A percentile compares a stretch with the other conserved stretches of the same genome.
Conservation (phyloP, 2,888 invertebrate species). For the Balanococcus diminutus region DNA sequence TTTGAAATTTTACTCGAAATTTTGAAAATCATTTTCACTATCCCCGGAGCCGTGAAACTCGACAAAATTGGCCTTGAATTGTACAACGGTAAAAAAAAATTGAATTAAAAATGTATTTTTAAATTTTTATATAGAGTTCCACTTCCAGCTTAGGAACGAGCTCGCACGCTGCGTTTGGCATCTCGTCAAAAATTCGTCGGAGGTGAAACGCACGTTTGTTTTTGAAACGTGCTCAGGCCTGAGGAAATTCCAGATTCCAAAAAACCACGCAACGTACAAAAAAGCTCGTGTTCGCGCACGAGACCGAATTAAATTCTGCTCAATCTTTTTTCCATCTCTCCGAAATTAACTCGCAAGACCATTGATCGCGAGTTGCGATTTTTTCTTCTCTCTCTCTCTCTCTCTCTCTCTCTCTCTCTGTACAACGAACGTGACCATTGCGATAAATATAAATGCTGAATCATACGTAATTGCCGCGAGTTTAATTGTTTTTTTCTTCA, state of each 20-base stretch:
- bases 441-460: background rate
- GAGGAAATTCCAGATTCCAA: background rate
- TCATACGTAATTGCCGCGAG: background rate
- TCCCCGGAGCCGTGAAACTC: background rate
- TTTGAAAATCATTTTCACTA: no score
- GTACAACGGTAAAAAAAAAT: background rate
- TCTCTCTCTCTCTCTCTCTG: background rate
- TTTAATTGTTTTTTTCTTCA: background rate
- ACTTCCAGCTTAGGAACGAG: background rate
- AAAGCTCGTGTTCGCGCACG: no score
- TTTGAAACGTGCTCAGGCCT: background rate
- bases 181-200: background rate
- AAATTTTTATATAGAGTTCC: background rate
- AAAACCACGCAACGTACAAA: background rate
- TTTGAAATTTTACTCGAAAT: no score
- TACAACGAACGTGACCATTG: background rate
- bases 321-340: background rate
- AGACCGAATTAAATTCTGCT: background rate
- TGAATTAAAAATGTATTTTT: background rate
- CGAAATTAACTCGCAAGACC: background rate
- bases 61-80: background rate
- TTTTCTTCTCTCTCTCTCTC: background rate
- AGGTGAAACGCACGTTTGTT: background rate
- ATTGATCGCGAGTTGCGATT: background rate
- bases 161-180: background rate